Conservation (phyloP, 2,113 vertebrate genomes). For the Cariama cristata region DNA sequence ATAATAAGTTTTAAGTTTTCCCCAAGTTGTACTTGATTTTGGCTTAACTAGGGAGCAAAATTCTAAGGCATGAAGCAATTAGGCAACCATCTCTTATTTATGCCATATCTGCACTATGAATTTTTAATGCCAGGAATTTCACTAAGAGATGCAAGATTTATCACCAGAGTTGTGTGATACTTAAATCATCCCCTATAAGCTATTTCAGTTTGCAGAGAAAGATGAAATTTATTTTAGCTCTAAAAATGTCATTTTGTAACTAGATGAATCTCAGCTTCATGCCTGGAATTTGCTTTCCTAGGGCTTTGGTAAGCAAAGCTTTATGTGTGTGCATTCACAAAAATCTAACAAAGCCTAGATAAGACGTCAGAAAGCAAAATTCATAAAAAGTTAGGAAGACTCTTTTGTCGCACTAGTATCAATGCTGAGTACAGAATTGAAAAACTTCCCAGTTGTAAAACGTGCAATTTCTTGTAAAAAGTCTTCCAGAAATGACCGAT, state of each 20-base stretch:
- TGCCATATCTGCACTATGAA: not conserved
- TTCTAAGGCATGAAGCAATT: constrained; percentile 40
- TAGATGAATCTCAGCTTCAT: not conserved
- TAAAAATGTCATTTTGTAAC: constrained; percentile 25
- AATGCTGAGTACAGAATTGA: accelerated
- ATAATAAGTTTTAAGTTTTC: not conserved
- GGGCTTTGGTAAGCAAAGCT: not conserved
- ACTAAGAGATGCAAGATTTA: not conserved
- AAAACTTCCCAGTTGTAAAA: not conserved
- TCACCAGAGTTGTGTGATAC: not conserved
- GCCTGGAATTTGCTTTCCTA: constrained; percentile 9
- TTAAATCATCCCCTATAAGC: constrained; percentile 19
- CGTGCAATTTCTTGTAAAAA: constrained; percentile 3
- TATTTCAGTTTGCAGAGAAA: not conserved
- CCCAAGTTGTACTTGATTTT: not conserved
- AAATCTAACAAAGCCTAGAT: not conserved
- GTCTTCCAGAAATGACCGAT: not conserved
- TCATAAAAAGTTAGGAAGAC: not conserved
- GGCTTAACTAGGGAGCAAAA: not conserved
- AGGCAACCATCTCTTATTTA: not conserved
- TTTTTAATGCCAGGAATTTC: not conserved
- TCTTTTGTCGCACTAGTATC: not conserved
- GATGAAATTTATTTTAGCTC: constrained; percentile 16
- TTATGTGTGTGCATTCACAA: not conserved
- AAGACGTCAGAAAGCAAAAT: not conserved